Percentiles rank a stretch among this genome's conserved stretches.
Conservation (phyloP, 2,113 vertebrate genomes). For the Eleginops maclovinus region DNA sequence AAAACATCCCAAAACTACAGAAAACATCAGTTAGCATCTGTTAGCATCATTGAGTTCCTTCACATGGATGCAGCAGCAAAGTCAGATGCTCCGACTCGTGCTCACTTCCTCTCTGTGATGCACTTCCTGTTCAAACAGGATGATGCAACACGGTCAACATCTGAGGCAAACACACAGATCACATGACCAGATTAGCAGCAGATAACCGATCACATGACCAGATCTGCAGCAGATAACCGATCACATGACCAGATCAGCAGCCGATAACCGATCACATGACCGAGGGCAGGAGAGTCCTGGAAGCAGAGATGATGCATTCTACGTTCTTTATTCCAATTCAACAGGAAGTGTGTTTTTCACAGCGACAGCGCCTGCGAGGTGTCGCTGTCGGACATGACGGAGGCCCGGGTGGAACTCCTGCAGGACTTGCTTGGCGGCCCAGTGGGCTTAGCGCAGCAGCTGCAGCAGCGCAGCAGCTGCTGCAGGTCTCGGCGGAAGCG, state of each 20-base stretch:
- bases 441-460: conserved; percentile 45
- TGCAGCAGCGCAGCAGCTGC: conserved; percentile 68
- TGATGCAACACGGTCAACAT: background rate
- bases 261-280: too few species aligned
- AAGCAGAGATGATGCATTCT: too few species aligned
- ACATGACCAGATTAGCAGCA: conserved; percentile 10
- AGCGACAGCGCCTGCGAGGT: conserved; percentile 82
- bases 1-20: too few species aligned
- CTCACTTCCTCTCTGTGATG: background rate
- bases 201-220: too few species aligned
- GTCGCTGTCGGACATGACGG: conserved; percentile 79
- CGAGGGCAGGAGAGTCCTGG: too few species aligned
- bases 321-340: too few species aligned
- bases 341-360: conserved; percentile 61
- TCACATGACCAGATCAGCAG: too few species aligned
- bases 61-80: too few species aligned
- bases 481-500: conserved; percentile 85
- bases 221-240: too few species aligned
- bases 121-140: background rate
- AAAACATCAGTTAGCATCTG: background rate
- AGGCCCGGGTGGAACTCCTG: conserved; percentile 44
- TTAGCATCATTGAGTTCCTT: too few species aligned
- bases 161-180: background rate
- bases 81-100: too few species aligned
- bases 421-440: conserved; percentile 9